Percentiles rank a stretch among this genome's conserved stretches.
Conservation (phyloP, 2,888 invertebrate genomes). For the Unio pictorum region DNA sequence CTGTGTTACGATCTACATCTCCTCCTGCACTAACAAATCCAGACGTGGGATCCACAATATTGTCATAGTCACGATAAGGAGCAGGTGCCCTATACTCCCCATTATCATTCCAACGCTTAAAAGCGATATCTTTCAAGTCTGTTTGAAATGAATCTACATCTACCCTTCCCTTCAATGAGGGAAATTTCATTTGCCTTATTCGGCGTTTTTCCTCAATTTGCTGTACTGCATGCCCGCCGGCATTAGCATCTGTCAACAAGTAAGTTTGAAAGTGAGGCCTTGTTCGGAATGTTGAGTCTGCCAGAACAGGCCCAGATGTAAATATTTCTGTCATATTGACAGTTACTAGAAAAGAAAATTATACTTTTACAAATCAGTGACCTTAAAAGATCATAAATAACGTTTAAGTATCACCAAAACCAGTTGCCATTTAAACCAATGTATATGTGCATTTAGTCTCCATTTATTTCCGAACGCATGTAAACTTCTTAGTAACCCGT, state of each 20-base stretch:
- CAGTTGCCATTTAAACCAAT: not conserved
- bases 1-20: constrained; percentile 65
- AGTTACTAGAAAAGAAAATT: not conserved
- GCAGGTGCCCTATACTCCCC: constrained; percentile 61
- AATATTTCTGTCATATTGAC: constrained; percentile 53
- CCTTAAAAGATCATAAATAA: not conserved
- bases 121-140: constrained; percentile 38
- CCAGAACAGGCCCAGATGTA: constrained; percentile 42
- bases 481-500: constrained; percentile 58
- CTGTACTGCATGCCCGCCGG: constrained; percentile 52
- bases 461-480: constrained; percentile 50
- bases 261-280: constrained; percentile 58
- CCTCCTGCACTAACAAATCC: constrained; percentile 69
- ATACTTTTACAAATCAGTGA: not conserved
- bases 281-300: constrained; percentile 60
- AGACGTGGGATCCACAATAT: constrained; percentile 67
- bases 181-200: constrained; percentile 65
- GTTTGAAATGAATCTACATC: constrained; percentile 63
- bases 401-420: not conserved
- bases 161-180: constrained; percentile 52
- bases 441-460: not conserved
- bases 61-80: constrained; percentile 64
- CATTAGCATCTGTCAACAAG: constrained; percentile 58
- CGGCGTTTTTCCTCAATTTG: constrained; percentile 62
- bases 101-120: constrained; percentile 63